Conservation (phyloP, 2,888 invertebrate species). For the Phortica okadai region DNA sequence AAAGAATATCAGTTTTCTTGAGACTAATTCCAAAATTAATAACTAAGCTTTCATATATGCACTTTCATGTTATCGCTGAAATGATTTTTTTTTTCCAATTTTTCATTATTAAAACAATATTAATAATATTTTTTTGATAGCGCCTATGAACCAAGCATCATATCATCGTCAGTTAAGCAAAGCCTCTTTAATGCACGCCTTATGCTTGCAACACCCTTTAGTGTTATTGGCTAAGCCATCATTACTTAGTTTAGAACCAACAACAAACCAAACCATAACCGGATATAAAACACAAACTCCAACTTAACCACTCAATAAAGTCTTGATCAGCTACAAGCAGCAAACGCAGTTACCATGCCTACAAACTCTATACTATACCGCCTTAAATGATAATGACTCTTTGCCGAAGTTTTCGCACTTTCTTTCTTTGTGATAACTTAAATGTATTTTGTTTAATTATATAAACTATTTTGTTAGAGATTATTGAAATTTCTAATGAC, state of each 20-base stretch:
- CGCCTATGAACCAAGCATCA: not conserved
- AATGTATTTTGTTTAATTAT: slow-evolving; percentile 24
- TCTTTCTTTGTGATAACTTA: not conserved
- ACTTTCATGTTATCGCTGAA: too few relatives aligned
- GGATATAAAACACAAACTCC: not conserved
- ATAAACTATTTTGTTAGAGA: not conserved
- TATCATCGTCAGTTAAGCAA: not conserved
- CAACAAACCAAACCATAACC: not conserved
- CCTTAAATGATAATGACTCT: not conserved
- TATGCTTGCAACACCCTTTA: not conserved
- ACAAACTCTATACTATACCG: not conserved
- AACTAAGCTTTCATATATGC: too few relatives aligned
- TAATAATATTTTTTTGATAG: too few relatives aligned
- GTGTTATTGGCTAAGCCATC: not conserved
- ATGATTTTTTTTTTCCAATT: too few relatives aligned
- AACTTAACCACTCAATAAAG: not conserved
- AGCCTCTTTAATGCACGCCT: not conserved
- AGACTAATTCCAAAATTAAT: too few relatives aligned
- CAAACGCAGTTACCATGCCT: not conserved
- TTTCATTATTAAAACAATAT: too few relatives aligned
- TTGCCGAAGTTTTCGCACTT: not conserved
- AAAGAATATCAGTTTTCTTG: too few relatives aligned
- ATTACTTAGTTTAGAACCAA: not conserved
- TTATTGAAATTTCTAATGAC: not conserved
- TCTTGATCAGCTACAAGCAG: not conserved